Evolutionary conservation across 2,797 vertebrate genomes (phyloP).

Genomic region (Macrochelys suwanniensis): DNA sequence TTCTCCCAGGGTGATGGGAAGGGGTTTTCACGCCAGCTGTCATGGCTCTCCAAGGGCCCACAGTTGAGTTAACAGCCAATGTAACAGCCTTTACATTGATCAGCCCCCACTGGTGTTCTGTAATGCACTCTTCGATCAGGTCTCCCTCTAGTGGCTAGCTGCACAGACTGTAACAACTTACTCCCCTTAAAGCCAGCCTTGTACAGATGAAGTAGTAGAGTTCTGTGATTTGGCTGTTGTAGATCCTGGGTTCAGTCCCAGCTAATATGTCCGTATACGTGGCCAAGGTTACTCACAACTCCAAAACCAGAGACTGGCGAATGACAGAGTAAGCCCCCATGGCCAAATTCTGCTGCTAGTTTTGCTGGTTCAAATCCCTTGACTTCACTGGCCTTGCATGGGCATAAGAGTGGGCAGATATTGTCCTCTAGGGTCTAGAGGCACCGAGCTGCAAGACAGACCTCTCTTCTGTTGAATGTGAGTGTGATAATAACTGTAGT

Average conservation of each 20-base stretch:
- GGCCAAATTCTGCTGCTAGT: background rate
- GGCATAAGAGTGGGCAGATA: background rate
- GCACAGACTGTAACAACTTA: background rate
- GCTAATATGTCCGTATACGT: fast-evolving
- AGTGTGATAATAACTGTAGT: slow-evolving; percentile 7
- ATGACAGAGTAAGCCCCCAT: background rate
- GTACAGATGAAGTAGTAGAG: background rate
- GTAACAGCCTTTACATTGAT: background rate
- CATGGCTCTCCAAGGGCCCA: background rate
- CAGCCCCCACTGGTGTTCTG: background rate
- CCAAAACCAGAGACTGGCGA: background rate
- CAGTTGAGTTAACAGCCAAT: background rate
- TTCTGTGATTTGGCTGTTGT: background rate
- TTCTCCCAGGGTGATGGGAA: background rate
- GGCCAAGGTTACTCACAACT: background rate
- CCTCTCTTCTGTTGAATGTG: background rate
- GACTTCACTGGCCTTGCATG: background rate
- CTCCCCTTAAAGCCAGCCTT: background rate
- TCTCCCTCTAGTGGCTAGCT: background rate
- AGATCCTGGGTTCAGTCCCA: background rate
- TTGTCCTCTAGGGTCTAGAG: background rate
- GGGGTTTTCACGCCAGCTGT: background rate
- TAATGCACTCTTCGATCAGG: background rate
- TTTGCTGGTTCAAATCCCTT: background rate
- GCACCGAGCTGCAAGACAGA: background rate